Evolutionary conservation across 2,113 vertebrate species (phyloP).

Genomic region (Terrapene triunguis): DNA sequence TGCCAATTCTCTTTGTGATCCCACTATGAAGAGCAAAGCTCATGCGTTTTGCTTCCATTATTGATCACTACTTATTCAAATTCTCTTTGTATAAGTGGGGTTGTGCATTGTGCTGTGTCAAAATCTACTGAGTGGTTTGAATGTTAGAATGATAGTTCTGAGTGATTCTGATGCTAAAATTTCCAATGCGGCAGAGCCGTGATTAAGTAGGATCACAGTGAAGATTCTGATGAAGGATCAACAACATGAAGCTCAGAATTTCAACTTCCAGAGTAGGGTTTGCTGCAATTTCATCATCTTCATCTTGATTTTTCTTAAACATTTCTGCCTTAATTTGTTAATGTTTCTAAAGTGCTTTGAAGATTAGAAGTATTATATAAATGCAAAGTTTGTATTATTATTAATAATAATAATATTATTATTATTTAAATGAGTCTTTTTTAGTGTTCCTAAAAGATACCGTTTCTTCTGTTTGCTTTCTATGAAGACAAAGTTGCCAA

Average conservation of each 20-base stretch:
- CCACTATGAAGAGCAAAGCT: slow-evolving; percentile 63
- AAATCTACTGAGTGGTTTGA: slow-evolving; percentile 56
- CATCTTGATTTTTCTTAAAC: not conserved
- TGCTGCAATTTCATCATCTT: slow-evolving; percentile 28
- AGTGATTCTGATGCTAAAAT: slow-evolving; percentile 42
- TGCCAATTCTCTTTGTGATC: slow-evolving; percentile 74
- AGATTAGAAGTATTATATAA: not conserved
- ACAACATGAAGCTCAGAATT: slow-evolving; percentile 48
- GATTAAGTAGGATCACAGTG: slow-evolving; percentile 58
- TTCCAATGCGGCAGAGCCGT: slow-evolving; percentile 24
- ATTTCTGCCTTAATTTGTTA: not conserved
- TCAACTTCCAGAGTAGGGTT: not conserved
- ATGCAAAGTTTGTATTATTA: not conserved
- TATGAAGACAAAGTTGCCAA: not conserved
- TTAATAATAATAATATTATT: not conserved
- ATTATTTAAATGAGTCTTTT: not conserved
- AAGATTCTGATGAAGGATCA: slow-evolving; percentile 57
- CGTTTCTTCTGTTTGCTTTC: not conserved
- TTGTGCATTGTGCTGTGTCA: slow-evolving; percentile 62
- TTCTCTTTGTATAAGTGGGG: slow-evolving; percentile 63
- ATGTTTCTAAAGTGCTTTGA: not conserved
- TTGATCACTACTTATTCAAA: slow-evolving; percentile 72
- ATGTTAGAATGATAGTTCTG: slow-evolving; percentile 53
- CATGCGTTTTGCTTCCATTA: slow-evolving; percentile 71
- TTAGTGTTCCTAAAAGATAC: not conserved